Evolutionary conservation across 2,797 vertebrate species (phyloP), one percentile per base, ranked within the genome.

Genomic region (Ambastaia sidthimunki): DNA sequence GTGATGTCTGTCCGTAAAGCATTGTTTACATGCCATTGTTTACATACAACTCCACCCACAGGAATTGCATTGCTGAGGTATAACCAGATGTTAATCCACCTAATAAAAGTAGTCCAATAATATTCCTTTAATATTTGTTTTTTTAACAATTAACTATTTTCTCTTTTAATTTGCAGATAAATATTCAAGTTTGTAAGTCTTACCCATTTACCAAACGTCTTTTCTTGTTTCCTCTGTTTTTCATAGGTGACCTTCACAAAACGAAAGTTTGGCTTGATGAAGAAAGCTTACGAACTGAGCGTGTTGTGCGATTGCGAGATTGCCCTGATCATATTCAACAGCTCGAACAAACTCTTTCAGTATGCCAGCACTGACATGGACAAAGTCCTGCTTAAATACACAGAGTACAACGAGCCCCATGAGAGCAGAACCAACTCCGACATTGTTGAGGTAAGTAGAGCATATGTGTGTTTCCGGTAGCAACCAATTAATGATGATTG

Each of bases 311-410:
- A 99, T 95, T 99, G 98, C 89, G 98, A 99, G 94, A 99, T 99
- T 84, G 98, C 97, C 80, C 96, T 99, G 94, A 99, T 99, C 93
- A 99, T 99, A 93, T 99, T 99, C 95, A 99, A 99, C 96, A 98
- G 98, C 93, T 97, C 98, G 88, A 99, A 99, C 95, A 99, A 99
- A 91, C 95, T 99, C 89, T 99, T 99, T 93, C 98, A 99, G 92
- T 99, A 99, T 71, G 98, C 98, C 90, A 99, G 98, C 95, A 99
- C 98, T 79, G 97, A 99, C 90, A 99, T 99, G 98, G 98, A 99
- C 94, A 99, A 99, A 94, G 98, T 99, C 89, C 94, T 99, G 77
- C 97, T 99, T 88, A 99, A 99, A 93, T 99, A 99, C 87, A 99
- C 98, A 80, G 98, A 99, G 90, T 99, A 99, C 93, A 99, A 99